Percentiles rank a stretch among this genome's conserved stretches.
Conservation (phyloP, 2,113 vertebrate genomes). For the Zosterops lateralis region DNA sequence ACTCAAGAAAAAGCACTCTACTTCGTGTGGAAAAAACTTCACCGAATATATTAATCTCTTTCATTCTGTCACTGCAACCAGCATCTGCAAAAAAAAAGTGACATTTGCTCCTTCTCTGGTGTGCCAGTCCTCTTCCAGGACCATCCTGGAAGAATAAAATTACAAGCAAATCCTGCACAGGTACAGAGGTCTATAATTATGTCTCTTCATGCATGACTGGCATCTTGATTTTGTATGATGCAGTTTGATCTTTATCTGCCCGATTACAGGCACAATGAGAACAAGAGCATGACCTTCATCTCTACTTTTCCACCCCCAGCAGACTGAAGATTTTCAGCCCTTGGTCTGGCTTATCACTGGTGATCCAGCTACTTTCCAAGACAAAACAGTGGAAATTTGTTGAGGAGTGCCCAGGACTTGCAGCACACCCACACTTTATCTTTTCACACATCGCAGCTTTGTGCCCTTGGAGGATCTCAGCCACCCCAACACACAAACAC, state of each 20-base stretch:
- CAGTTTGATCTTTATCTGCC: slow-evolving; percentile 37
- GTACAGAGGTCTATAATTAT: slow-evolving; percentile 6
- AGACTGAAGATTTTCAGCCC: not conserved
- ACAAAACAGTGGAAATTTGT: not conserved
- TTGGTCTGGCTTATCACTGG: not conserved
- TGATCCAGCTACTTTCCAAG: not conserved
- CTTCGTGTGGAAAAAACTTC: slow-evolving; percentile 15
- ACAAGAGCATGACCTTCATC: not conserved
- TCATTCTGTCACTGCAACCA: not conserved
- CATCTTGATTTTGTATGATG: not conserved
- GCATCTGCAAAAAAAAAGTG: not conserved
- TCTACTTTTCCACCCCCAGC: not conserved
- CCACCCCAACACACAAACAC: not conserved
- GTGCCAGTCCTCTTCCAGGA: not conserved
- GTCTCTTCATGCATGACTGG: not conserved
- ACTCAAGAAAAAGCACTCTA: slow-evolving; percentile 18
- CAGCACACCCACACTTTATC: not conserved
- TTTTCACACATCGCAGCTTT: not conserved
- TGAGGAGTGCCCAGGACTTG: not conserved
- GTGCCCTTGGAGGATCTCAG: not conserved
- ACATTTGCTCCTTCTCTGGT: not conserved
- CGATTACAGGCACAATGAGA: slow-evolving; percentile 2
- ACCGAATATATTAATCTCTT: fast-evolving
- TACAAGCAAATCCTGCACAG: not conserved
- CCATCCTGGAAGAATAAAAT: not conserved